Evolutionary conservation across 2,113 vertebrate genomes (phyloP).

Genomic region (Odocoileus virginianus): DNA sequence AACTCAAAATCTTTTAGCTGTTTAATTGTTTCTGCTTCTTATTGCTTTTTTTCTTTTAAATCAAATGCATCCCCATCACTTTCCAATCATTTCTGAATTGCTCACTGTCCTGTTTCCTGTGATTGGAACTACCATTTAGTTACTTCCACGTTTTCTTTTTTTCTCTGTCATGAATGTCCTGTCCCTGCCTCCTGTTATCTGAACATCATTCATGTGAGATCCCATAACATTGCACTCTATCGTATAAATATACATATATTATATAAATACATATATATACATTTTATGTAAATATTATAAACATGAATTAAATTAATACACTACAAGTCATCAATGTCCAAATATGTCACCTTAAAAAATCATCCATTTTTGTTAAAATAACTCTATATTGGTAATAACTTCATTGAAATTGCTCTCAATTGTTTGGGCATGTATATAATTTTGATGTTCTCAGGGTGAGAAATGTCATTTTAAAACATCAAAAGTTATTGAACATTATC

Average conservation of each 20-base stretch:
- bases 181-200: not conserved
- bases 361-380: not conserved
- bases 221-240: not conserved
- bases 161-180: not conserved
- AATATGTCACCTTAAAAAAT: not conserved
- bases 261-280: not conserved
- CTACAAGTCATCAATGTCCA: not conserved
- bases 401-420: not conserved
- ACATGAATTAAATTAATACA: not conserved
- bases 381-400: not conserved
- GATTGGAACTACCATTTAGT: not conserved
- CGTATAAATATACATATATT: not conserved
- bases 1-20: not conserved
- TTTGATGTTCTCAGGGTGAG: not conserved
- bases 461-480: not conserved
- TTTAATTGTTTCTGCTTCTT: not conserved
- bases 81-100: not conserved
- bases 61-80: not conserved
- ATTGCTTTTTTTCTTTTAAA: not conserved
- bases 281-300: not conserved
- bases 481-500: not conserved
- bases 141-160: not conserved
- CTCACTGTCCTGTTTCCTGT: not conserved
- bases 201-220: not conserved
- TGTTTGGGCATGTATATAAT: not conserved